phyloP scores from a whole-genome alignment of 2,888 invertebrate genomes.

The Idaea biselata region DNA sequence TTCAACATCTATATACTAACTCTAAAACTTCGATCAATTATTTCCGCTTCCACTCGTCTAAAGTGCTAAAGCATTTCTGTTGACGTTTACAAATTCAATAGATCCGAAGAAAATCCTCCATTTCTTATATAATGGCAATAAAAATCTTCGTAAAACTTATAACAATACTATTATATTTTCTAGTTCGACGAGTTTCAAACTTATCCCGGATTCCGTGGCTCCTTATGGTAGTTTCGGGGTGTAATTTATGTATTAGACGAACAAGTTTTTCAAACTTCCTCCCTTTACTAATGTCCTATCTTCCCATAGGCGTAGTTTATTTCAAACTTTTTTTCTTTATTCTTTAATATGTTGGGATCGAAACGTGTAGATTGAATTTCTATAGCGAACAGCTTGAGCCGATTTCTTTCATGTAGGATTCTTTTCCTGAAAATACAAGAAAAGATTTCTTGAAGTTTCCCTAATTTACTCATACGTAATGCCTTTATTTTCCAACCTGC shows the following conservation, averaged over 20 bases:
- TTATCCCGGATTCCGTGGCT: neutral
- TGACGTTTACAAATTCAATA: slow-evolving; percentile 1
- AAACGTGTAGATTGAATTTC: neutral
- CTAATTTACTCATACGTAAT: neutral
- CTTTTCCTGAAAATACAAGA: neutral
- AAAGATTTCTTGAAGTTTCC: neutral
- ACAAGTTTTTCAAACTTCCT: neutral
- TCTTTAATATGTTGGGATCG: neutral
- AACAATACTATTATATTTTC: neutral
- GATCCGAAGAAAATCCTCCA: neutral
- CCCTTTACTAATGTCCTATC: neutral
- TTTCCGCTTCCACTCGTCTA: neutral
- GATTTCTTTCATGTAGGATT: slow-evolving; percentile 1
- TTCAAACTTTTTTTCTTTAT: neutral
- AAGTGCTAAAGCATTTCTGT: neutral
- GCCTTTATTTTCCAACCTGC: neutral
- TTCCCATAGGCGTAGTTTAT: neutral
- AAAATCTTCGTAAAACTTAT: neutral
- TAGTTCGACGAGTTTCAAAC: neutral
- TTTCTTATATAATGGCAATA: neutral
- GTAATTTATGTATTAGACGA: neutral
- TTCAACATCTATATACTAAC: neutral
- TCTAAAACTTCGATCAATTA: neutral
- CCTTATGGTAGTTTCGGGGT: neutral
- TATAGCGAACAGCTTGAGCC: neutral